phyloP scores from a whole-genome alignment of 1,140 invertebrate species.

The Eueides isabella region DNA sequence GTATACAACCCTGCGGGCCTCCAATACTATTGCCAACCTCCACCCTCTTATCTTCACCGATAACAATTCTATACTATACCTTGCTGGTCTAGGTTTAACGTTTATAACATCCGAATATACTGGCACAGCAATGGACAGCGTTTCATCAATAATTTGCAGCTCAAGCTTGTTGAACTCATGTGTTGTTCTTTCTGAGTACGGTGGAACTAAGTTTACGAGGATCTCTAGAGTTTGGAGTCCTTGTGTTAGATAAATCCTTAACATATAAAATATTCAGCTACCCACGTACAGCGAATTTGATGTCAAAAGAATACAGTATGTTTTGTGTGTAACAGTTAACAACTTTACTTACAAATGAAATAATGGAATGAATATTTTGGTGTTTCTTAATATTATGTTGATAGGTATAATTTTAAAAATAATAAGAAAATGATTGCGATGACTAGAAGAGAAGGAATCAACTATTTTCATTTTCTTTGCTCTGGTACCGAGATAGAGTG shows the following conservation, averaged over 20 bases:
- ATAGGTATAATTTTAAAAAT: too few relatives aligned
- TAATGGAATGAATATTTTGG: neutral
- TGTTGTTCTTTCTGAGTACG: neutral
- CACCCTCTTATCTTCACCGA: neutral
- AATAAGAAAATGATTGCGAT: too few relatives aligned
- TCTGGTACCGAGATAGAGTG: too few relatives aligned
- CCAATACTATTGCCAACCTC: neutral
- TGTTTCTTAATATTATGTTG: neutral
- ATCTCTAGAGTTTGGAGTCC: slow-evolving; percentile 25
- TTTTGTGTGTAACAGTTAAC: neutral
- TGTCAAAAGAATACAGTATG: slow-evolving; percentile 10
- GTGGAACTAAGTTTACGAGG: slow-evolving; percentile 23
- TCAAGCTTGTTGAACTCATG: neutral
- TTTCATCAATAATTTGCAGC: neutral
- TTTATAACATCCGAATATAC: neutral
- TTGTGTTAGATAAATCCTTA: slow-evolving; percentile 30
- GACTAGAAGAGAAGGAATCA: too few relatives aligned
- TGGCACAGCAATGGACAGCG: slow-evolving; percentile 18
- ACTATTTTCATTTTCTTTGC: too few relatives aligned
- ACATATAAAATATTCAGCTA: slow-evolving; percentile 34
- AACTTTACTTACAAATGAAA: neutral
- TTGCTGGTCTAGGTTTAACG: neutral
- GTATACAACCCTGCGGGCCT: slow-evolving; percentile 28
- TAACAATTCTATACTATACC: neutral
- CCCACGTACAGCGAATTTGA: slow-evolving; percentile 19